Conservation (phyloP, 2,888 invertebrate genomes). For the Ceratothoa steindachneri region DNA sequence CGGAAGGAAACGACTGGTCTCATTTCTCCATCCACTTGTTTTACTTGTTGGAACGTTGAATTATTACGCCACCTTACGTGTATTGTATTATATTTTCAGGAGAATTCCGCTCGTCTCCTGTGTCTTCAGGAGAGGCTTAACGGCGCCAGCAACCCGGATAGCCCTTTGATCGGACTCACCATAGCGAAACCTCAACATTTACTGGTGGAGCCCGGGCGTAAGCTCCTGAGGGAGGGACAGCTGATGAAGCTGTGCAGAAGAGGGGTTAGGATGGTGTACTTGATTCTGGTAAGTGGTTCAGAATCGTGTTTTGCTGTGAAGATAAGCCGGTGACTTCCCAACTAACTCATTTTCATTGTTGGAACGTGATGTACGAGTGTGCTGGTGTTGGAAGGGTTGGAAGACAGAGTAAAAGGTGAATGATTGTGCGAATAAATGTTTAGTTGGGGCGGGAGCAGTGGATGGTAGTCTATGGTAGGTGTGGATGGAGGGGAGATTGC, state of each 20-base stretch:
- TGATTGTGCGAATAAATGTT: too few species aligned
- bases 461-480: too few species aligned
- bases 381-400: too few species aligned
- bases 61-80: too few species aligned
- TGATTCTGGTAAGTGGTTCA: conserved; percentile 60
- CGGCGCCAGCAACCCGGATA: neutral
- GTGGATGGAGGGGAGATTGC: too few species aligned
- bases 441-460: too few species aligned
- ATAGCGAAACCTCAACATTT: neutral
- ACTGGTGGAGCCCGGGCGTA: conserved; percentile 56
- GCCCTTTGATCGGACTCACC: neutral
- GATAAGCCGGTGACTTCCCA: neutral
- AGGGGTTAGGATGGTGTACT: conserved; percentile 62
- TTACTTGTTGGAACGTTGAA: too few species aligned
- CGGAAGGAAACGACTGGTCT: too few species aligned
- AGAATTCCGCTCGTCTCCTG: conserved; percentile 58
- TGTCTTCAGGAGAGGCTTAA: conserved; percentile 57
- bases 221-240: conserved; percentile 63
- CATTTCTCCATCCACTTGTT: too few species aligned
- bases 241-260: conserved; percentile 63
- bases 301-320: neutral
- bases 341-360: too few species aligned
- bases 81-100: conserved; percentile 52
- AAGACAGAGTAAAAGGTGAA: too few species aligned
- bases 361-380: too few species aligned